A percentile compares a stretch with the other conserved stretches of the same genome.
Evolutionary conservation across 2,888 invertebrate species (phyloP).

Genomic region (Epinotia ramella): DNA sequence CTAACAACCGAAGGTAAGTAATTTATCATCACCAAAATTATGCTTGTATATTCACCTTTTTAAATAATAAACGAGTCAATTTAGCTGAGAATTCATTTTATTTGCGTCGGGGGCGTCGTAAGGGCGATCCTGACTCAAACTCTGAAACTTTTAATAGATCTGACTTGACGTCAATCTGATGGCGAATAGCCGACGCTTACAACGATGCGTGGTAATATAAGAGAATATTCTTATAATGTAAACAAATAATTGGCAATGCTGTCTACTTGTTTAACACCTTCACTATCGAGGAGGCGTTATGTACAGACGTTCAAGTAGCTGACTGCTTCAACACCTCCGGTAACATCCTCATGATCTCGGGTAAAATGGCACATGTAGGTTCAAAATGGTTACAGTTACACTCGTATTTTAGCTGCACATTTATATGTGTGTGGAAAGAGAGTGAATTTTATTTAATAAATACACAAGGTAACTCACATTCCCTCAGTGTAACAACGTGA

Average conservation of each 20-base stretch:
- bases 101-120: constrained; percentile 21
- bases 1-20: too few relatives aligned
- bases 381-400: neutral
- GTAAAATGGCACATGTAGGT: neutral
- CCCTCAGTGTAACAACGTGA: too few relatives aligned
- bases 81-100: constrained; percentile 19
- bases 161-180: constrained; percentile 61
- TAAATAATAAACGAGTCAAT: neutral
- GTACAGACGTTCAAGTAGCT: neutral
- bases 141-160: constrained; percentile 74
- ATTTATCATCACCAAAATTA: too few relatives aligned
- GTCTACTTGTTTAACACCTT: neutral
- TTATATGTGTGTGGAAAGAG: too few relatives aligned
- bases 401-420: too few relatives aligned
- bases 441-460: too few relatives aligned
- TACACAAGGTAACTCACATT: too few relatives aligned
- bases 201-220: constrained; percentile 22
- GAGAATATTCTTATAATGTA: neutral
- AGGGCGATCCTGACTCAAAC: constrained; percentile 46
- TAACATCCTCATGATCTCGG: neutral
- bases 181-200: constrained; percentile 40
- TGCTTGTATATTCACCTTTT: neutral
- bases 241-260: neutral
- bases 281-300: neutral
- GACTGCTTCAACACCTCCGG: neutral